Evolutionary conservation across 2,888 invertebrate species (phyloP).

Genomic region (Brassicogethes aeneus): DNA sequence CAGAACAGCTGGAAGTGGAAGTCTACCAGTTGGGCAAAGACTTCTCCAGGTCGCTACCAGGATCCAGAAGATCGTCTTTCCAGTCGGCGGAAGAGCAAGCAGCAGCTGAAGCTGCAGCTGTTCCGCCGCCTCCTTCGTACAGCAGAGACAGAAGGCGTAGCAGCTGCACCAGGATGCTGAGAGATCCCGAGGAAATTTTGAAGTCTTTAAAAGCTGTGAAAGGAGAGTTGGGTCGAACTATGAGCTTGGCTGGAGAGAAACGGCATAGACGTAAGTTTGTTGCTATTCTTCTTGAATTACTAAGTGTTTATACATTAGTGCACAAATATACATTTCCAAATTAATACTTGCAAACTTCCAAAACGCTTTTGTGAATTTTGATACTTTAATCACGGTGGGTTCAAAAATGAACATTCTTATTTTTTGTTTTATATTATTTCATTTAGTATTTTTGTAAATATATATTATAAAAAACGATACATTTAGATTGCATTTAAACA

Average conservation of each 20-base stretch:
- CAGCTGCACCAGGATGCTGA: slow-evolving; percentile 61
- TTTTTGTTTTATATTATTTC: no score
- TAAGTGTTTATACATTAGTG: slow-evolving; percentile 5
- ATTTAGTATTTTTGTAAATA: no score
- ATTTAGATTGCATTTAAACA: no score
- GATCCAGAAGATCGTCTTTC: slow-evolving; percentile 76
- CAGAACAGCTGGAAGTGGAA: slow-evolving; percentile 70
- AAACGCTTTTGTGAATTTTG: slow-evolving; percentile 1
- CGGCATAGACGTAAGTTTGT: slow-evolving; percentile 48
- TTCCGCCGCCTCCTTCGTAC: slow-evolving; percentile 48
- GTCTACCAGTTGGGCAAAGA: slow-evolving; percentile 79
- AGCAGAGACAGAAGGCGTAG: slow-evolving; percentile 67
- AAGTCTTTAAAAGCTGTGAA: slow-evolving; percentile 73
- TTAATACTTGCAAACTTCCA: slow-evolving; percentile 6
- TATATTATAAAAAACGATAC: no score
- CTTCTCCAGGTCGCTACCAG: slow-evolving; percentile 77
- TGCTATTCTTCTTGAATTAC: background rate
- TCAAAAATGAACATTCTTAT: no score
- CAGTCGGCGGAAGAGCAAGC: slow-evolving; percentile 51
- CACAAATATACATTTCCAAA: slow-evolving; percentile 8
- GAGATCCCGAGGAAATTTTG: slow-evolving; percentile 78
- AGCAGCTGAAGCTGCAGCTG: slow-evolving; percentile 40
- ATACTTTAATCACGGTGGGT: no score
- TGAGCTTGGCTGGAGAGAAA: slow-evolving; percentile 62
- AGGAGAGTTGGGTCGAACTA: slow-evolving; percentile 72